Evolutionary conservation across 2,888 invertebrate genomes (phyloP).

Genomic region (Chesias legatella): DNA sequence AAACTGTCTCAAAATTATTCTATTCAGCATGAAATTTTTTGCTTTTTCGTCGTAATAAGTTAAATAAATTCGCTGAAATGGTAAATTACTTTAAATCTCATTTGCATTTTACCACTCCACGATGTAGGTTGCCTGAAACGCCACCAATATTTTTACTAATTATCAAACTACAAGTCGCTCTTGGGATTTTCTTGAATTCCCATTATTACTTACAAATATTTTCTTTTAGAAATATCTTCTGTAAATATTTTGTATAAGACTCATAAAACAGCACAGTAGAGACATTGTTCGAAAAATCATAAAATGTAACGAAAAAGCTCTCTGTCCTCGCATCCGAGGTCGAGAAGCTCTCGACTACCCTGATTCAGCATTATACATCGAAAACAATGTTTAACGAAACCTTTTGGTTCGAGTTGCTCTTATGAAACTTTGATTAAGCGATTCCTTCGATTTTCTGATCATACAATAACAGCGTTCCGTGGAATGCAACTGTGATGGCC

Average conservation of each 20-base stretch:
- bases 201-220: too few species aligned
- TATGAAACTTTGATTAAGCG: constrained; percentile 46
- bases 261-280: constrained; percentile 1
- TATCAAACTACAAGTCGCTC: too few species aligned
- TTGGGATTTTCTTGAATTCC: too few species aligned
- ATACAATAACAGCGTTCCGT: constrained; percentile 20
- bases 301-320: constrained; percentile 27
- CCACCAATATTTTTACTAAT: too few species aligned
- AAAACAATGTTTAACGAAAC: constrained; percentile 48
- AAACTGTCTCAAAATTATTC: too few species aligned
- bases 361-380: constrained; percentile 50
- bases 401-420: constrained; percentile 39
- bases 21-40: too few species aligned
- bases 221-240: not conserved
- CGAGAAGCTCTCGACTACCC: constrained; percentile 34
- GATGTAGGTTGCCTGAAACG: too few species aligned
- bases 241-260: not conserved
- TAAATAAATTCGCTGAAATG: too few species aligned
- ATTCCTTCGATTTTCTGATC: constrained; percentile 35
- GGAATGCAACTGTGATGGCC: not conserved
- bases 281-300: constrained; percentile 17
- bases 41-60: too few species aligned
- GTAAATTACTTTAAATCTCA: too few species aligned
- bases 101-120: too few species aligned
- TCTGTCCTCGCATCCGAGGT: constrained; percentile 33